Conservation (phyloP, 2,113 vertebrate species). For the Ceuthmochares aereus region DNA sequence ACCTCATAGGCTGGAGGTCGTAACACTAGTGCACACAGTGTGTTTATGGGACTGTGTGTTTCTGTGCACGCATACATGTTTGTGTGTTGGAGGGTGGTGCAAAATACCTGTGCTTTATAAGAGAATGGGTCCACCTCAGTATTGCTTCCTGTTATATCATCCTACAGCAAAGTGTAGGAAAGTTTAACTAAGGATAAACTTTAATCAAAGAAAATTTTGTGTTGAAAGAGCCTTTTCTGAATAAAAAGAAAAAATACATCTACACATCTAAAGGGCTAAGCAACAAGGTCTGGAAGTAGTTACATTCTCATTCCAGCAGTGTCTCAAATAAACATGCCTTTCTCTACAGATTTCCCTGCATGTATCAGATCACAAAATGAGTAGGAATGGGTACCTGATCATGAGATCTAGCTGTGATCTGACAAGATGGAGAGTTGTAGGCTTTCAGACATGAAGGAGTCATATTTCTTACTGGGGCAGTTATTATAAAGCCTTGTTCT, state of each 20-base stretch:
- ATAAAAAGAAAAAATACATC: background rate
- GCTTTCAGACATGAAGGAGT: background rate
- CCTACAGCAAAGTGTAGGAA: background rate
- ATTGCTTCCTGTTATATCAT: background rate
- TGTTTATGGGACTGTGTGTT: background rate
- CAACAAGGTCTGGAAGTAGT: background rate
- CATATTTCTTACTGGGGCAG: background rate
- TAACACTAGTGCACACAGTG: background rate
- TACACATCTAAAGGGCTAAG: background rate
- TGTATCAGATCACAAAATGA: background rate
- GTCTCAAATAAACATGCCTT: background rate
- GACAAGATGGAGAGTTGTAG: background rate
- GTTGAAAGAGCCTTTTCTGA: background rate
- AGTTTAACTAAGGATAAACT: background rate
- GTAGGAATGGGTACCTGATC: background rate
- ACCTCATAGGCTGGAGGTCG: background rate
- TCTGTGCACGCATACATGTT: rapidly evolving
- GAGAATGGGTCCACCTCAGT: background rate
- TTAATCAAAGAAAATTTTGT: background rate
- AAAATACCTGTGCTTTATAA: background rate
- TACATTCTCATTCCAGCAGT: background rate
- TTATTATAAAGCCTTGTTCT: background rate
- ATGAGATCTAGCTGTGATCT: background rate
- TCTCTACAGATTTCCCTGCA: background rate
- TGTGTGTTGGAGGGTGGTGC: background rate